Evolutionary conservation across 2,113 vertebrate species (phyloP), one percentile per base, ranked within the genome.

Genomic region (Vulpes vulpes): DNA sequence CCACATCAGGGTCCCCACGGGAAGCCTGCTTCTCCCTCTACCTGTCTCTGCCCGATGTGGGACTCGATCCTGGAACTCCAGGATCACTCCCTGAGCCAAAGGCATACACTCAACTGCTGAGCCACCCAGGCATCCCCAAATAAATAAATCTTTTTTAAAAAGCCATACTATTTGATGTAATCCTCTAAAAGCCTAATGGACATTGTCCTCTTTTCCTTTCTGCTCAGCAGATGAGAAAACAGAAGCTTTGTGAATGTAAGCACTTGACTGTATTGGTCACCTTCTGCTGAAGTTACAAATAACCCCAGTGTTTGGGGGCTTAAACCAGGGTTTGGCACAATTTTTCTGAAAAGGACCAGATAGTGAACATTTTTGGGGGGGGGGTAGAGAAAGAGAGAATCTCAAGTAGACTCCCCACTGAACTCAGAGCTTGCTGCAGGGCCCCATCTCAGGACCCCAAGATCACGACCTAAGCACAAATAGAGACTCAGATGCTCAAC

Each of bases 211-310:
- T 64, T 97, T 84, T 76, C 22, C 11, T 83, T 82, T 5, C 10
- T 23, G 55, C 59, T 91, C 80, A 51, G 30, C 51, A 76, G 35
- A 53, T 49, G 64, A 90, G n/a, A 38, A 96, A 92, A 96, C 55
- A n/a, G 73, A 89, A 19, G 23, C 16, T 83, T 79, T 51, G 30
- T 25, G 14, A 95, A 74, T 5, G 12, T 65, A 35, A 84, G 20
- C 62, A 69, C 64, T 79, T 90, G 32, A 49, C 12, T 53, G 0
- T 43, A 65, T 80, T 78, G 43, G 32, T 91, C 81, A 95, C 14
- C 60, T 73, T 93, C 89, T 80, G 62, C n/a, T 59, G 43, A 94
- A 25, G 65, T 82, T 86, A 73, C 57, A 95, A 89, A 95, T 71
- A 71, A 91, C 2, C 55, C 16, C 6, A 57, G 16, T 80, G 67